A percentile compares a stretch with the other conserved stretches of the same genome.
Evolutionary conservation across 1,140 invertebrate species (phyloP).

Genomic region (Macrobrachium rosenbergii): DNA sequence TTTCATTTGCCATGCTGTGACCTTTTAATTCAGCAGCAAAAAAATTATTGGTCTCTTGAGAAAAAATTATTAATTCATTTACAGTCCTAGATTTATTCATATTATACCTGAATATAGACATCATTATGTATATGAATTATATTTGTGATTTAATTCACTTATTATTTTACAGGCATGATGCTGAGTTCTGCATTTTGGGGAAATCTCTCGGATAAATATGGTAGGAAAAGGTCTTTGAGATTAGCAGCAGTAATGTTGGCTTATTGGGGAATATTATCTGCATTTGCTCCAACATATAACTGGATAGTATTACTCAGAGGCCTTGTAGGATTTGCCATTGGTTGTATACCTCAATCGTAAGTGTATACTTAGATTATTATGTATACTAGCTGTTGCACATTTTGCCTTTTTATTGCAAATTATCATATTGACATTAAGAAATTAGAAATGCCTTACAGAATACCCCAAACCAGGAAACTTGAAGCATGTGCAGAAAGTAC

Average conservation of each 20-base stretch:
- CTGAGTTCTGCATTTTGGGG: conserved; percentile 96
- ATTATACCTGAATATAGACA: no score
- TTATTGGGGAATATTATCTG: conserved; percentile 91
- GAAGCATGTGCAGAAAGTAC: no score
- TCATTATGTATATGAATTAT: no score
- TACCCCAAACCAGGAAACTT: no score
- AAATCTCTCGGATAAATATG: conserved; percentile 94
- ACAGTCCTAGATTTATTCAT: no score
- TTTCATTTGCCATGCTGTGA: no score
- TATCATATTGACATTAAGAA: no score
- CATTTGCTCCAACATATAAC: conserved; percentile 90
- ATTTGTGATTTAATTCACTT: neutral
- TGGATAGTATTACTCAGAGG: conserved; percentile 92
- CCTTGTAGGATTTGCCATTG: conserved; percentile 95
- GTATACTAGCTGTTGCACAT: neutral
- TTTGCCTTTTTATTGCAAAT: neutral
- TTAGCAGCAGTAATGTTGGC: conserved; percentile 90
- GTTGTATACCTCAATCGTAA: conserved; percentile 97
- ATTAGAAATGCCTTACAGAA: no score
- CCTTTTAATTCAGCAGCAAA: no score
- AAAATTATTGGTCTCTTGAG: no score
- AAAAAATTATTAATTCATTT: no score
- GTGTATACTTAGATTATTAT: conserved; percentile 67
- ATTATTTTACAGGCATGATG: conserved; percentile 93
- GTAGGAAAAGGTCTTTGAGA: conserved; percentile 85